Evolutionary conservation across 2,797 vertebrate species (phyloP).

Genomic region (Heliangelus exortis): DNA sequence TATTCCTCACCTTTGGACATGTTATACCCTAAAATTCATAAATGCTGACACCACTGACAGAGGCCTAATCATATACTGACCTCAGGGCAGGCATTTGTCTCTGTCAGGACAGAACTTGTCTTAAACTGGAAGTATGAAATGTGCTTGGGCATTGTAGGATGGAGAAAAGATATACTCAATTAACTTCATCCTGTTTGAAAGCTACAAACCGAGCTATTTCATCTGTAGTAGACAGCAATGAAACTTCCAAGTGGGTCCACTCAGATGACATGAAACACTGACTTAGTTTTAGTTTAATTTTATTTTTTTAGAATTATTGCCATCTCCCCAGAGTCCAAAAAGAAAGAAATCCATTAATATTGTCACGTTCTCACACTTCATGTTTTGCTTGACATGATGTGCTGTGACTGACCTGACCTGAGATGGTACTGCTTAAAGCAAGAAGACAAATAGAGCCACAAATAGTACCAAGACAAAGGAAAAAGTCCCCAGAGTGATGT

Average conservation of each 20-base stretch:
- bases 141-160: background rate
- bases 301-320: background rate
- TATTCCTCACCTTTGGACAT: background rate
- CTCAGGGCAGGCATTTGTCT: background rate
- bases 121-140: background rate
- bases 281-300: background rate
- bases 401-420: background rate
- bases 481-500: rapidly evolving
- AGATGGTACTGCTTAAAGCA: background rate
- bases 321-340: background rate
- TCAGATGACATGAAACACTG: background rate
- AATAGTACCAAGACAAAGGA: background rate
- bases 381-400: background rate
- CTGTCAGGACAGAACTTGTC: background rate
- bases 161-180: background rate
- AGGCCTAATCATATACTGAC: background rate
- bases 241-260: background rate
- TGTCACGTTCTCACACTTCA: background rate
- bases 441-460: background rate
- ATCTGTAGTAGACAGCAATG: background rate
- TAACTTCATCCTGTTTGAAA: background rate
- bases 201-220: background rate
- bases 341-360: background rate
- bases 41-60: background rate
- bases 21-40: background rate